These are phyloP conservation scores for Mus minutoides DNA, from an alignment of 2,797 vertebrate species.

Conservation along the genomic window DNA sequence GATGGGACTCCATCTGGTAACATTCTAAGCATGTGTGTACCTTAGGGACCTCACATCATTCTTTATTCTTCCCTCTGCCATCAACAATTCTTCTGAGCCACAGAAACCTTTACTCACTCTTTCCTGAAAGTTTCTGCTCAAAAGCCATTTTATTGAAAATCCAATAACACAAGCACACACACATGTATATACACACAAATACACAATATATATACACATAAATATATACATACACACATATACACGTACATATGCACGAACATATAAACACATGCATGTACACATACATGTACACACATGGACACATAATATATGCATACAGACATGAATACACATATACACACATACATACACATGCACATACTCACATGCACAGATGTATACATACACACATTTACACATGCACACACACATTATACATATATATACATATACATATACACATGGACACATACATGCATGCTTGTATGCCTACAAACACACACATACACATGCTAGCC, in stretches of 20 bases:
- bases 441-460: no score
- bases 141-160: conserved; percentile 2
- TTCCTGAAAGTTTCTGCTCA: conserved; percentile 18
- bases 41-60: background rate
- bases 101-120: background rate
- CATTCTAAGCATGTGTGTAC: background rate
- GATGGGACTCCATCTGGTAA: background rate
- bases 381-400: background rate
- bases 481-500: no score
- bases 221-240: background rate
- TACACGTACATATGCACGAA: no score
- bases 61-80: background rate
- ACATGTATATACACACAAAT: background rate
- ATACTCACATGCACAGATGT: background rate
- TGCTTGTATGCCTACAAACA: no score
- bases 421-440: background rate
- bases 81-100: background rate
- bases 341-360: rapidly evolving
- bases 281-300: background rate
- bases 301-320: no score
- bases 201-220: background rate
- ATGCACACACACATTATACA: background rate
- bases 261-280: background rate
- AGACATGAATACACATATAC: background rate
- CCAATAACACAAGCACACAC: background rate